Base-by-base conservation (phyloP, 2,797 vertebrate genomes). In the Malurus splendens region DNA sequence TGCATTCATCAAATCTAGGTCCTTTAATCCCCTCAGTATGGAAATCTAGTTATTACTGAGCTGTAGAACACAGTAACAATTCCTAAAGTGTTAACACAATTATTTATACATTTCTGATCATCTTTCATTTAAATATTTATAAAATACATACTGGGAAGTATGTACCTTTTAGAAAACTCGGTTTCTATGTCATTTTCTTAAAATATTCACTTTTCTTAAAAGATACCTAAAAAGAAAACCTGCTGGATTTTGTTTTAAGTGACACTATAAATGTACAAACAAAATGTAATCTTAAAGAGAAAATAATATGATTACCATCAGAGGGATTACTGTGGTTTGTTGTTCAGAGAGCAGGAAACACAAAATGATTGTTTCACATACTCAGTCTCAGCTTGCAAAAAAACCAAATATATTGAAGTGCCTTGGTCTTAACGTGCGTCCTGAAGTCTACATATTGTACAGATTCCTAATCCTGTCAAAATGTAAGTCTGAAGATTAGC, bases 401-500 rank as follows among this genome's bases (percentile, higher is more conserved):
- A 95, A 95, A 14, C 0, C 78, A 93, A 96, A 95, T 95, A 93
- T 95, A 95, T 87, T 96, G 94, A 95, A 96, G 95, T 94, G 71
- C 94, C 94, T 95, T 86, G 72, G 87, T 96, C 93, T 96, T 94
- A 93, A 96, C 30, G 65, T 92, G 91, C 86, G 90, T 83, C 90
- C 95, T 92, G 62, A 96, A 91, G 94, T 96, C 95, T 93, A 95
- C 94, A 94, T 95, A 95, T 94, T 95, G 92, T 92, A 79, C 90
- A 76, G 92, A 95, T 95, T 95, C 93, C 86, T 97, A 97, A 97
- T 97, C 94, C 93, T 93, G 92, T 93, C 95, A 95, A 92, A 96
- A 96, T 91, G 90, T 90, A 93, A 92, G 90, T 90, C 94, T 96
- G 78, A 94, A 96, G 96, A 97, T 97, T 97, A 97, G 91, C 91